Base-by-base conservation (phyloP, 2,888 invertebrate genomes). In the Congeria kusceri region DNA sequence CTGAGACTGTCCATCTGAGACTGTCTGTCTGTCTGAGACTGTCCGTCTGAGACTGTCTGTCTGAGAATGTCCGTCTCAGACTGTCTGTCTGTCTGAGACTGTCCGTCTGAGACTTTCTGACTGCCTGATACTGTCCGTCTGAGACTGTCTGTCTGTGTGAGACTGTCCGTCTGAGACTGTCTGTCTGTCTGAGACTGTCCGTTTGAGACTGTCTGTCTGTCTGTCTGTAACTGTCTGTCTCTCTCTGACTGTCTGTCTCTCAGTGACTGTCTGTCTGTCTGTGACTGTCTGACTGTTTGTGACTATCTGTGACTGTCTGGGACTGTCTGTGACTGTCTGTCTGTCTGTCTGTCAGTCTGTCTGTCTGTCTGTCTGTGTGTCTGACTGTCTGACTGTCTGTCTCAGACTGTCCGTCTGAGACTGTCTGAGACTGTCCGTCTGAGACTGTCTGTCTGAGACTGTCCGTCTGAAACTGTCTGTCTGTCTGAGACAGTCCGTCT, bases 1-100 rank as follows among this genome's bases (percentile, higher is more conserved):
- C 56, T 29, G 57, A n/a, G n/a, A n/a, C n/a, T 39, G 62, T 67
- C 49, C 68, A 57, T 74, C 39, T 58, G 29, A 46, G 39, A 46
- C 64, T n/a, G n/a, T n/a, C n/a, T 27, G 18, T 65, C 15, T 49
- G 11, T 49, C 25, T 57, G 18, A 18, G 18, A 18, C 23, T 57
- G 18, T 57, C 57, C 20, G 18, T 20, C 32, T 7, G 13, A 25
- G 4, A 49, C 23, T 49, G 27, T 9, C 28, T n/a, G n/a, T n/a
- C n/a, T n/a, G n/a, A n/a, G n/a, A n/a, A n/a, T n/a, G n/a, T n/a
- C n/a, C n/a, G n/a, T n/a, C n/a, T n/a, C n/a, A n/a, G n/a, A n/a
- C n/a, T n/a, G n/a, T 46, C 47, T 11, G 5, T 64, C 64, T 46
- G 39, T 64, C 64, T 53, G 23, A 32, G 65, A 29, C 56, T 64